Conservation (phyloP, 2,113 vertebrate species). For the Scolopax mira region DNA sequence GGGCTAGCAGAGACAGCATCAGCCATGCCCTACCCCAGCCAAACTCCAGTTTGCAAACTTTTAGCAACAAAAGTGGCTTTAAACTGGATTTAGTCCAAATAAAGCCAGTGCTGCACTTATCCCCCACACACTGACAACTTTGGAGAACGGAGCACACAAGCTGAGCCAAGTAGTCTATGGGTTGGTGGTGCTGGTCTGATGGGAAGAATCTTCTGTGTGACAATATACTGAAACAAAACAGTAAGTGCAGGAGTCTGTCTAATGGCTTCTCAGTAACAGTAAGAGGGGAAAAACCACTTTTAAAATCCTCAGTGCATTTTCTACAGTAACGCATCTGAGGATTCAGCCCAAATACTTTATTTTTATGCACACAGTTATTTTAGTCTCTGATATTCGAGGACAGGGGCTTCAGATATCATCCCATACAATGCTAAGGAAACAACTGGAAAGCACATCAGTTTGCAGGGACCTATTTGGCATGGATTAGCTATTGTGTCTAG, state of each 20-base stretch:
- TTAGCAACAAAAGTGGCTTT: rapidly evolving
- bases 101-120: rapidly evolving
- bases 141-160: rapidly evolving
- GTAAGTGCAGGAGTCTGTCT: background rate
- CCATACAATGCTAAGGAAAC: background rate
- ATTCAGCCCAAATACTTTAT: background rate
- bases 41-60: background rate
- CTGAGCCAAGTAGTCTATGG: background rate
- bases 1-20: background rate
- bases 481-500: background rate
- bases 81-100: background rate
- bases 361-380: background rate
- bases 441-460: background rate
- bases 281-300: background rate
- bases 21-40: background rate
- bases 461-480: background rate
- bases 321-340: background rate
- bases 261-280: background rate
- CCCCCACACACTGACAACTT: rapidly evolving
- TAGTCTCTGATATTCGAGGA: background rate
- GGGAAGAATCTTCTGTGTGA: background rate
- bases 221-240: background rate
- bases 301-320: background rate
- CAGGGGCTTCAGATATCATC: background rate
- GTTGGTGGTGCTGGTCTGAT: background rate